Evolutionary conservation across 2,888 invertebrate species (phyloP), one percentile per base, ranked within the genome.

Genomic region (Eupithecia pulchellata): DNA sequence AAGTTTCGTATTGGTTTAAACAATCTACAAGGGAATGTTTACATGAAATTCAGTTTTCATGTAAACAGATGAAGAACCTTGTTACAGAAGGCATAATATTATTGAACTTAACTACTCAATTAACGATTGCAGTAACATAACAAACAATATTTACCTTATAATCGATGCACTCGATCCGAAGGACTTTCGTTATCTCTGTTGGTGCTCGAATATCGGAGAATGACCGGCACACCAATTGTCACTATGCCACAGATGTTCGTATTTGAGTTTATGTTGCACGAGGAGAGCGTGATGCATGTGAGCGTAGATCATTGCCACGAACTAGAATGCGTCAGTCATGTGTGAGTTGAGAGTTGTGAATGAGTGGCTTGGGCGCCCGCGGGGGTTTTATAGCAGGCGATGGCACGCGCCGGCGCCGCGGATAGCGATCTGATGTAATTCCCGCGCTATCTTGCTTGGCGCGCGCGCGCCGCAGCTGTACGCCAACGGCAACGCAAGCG

Each of bases 221-320:
- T 93, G 91, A 82, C 92, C 91, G 80, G 91, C 90, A 85, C 93
- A 91, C 89, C 89, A 92, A 85, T 93, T 92, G 84, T 94, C 93
- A 93, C 93, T 92, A 82, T 91, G 89, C 94, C 94, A 94, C 92
- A 89, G 91, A 89, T 92, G 92, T 89, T 91, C 91, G 90, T 89
- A 87, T 82, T 88, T 85, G 61, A 84, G 83, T 84, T 88, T 86
- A 80, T 83, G 87, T 83, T 86, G 88, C 81, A 87, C 85, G 81
- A 84, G 84, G 82, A 85, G 83, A 84, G 84, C 81, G 84, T 87
- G 81, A 90, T 89, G 83, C 92, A 92, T 91, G 91, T 86, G 90
- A 89, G 89, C 89, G 92, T 87, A 89, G 90, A 92, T 87, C 94
- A 94, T 93, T 93, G 91, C 93, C 92, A 93, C 93, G 81, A 90